Percentiles rank a stretch among this genome's conserved stretches.
Evolutionary conservation across 2,797 vertebrate species (phyloP).

Genomic region (Dermochelys coriacea): DNA sequence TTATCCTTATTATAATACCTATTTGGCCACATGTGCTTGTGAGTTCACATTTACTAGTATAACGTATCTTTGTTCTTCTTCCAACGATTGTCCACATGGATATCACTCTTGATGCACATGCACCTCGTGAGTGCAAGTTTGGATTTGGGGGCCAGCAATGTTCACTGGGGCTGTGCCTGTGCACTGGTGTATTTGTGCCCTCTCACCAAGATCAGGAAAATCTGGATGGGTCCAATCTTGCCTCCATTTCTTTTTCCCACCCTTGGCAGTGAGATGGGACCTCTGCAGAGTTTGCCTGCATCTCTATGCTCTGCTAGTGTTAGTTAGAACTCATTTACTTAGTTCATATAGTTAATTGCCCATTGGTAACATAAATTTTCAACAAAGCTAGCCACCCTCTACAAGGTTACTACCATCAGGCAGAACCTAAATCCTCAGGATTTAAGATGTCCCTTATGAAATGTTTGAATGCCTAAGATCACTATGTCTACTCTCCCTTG

Average conservation of each 20-base stretch:
- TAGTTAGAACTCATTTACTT: background rate
- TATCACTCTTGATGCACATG: background rate
- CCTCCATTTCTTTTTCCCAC: background rate
- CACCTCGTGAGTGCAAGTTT: background rate
- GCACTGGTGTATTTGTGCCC: background rate
- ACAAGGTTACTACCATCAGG: no score
- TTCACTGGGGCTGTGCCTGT: background rate
- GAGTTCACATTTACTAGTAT: background rate
- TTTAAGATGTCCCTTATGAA: background rate
- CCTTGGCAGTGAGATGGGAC: background rate
- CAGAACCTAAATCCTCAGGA: background rate
- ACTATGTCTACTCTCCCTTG: background rate
- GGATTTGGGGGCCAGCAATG: background rate
- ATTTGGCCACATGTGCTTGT: background rate
- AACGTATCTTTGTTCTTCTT: fast-evolving
- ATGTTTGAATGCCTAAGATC: background rate
- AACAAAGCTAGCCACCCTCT: background rate
- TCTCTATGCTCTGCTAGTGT: background rate
- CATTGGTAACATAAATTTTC: background rate
- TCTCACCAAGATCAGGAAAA: background rate
- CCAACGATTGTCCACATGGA: background rate
- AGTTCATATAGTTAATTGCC: background rate
- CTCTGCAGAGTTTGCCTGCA: background rate
- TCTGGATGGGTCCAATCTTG: background rate
- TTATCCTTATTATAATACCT: background rate